phyloP scores from a whole-genome alignment of 2,888 invertebrate species.

The Plagiodera versicolora region DNA sequence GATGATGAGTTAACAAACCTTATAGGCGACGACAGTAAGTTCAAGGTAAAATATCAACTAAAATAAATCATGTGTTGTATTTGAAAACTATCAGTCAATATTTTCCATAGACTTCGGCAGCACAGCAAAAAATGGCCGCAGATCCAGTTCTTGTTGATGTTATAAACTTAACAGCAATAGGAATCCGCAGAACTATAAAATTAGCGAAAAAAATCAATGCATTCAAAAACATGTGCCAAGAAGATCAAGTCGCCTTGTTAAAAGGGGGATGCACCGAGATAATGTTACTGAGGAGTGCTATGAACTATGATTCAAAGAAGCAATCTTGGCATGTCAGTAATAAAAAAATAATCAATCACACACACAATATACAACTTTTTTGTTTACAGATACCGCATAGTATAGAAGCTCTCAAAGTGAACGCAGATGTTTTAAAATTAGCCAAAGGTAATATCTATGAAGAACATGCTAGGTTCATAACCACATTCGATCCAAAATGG shows the following conservation, averaged over 20 bases:
- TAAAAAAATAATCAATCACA: not conserved
- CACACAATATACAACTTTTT: not conserved
- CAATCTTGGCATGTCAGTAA: slow-evolving; percentile 82
- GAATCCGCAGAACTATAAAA: slow-evolving; percentile 83
- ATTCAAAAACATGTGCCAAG: slow-evolving; percentile 92
- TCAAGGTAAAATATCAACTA: slow-evolving; percentile 58
- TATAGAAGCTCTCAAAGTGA: slow-evolving; percentile 75
- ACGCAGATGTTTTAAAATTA: slow-evolving; percentile 86
- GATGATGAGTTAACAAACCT: slow-evolving; percentile 78
- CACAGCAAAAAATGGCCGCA: slow-evolving; percentile 46
- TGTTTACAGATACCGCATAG: slow-evolving; percentile 76
- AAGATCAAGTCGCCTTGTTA: slow-evolving; percentile 84
- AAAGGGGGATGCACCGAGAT: slow-evolving; percentile 96
- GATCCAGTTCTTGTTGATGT: slow-evolving; percentile 79
- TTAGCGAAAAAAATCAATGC: slow-evolving; percentile 85
- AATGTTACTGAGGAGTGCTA: slow-evolving; percentile 90
- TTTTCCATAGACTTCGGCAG: not conserved
- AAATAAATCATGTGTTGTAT: no score
- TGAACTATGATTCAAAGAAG: slow-evolving; percentile 86
- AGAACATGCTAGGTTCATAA: slow-evolving; percentile 82
- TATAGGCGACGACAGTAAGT: slow-evolving; percentile 66
- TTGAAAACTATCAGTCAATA: no score
- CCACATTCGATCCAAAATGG: slow-evolving; percentile 84
- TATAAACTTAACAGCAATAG: slow-evolving; percentile 89
- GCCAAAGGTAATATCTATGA: slow-evolving; percentile 88